phyloP scores from a whole-genome alignment of 2,888 invertebrate species.

The Eristalis tenax region DNA sequence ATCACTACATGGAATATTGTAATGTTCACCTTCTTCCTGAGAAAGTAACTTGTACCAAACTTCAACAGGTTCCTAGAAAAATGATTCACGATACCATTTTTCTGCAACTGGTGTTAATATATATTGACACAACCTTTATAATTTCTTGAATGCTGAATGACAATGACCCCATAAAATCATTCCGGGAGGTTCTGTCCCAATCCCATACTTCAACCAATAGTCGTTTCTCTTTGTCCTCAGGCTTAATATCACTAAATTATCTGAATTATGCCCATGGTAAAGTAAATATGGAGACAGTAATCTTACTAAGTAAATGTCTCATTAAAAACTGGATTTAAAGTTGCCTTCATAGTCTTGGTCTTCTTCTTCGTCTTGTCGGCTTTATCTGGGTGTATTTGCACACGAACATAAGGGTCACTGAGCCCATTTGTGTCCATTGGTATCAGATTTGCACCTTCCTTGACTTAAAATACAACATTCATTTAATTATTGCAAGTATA shows the following conservation, averaged over 20 bases:
- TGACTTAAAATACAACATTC: constrained; percentile 85
- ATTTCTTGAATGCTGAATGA: constrained; percentile 98
- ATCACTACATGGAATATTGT: constrained; percentile 98
- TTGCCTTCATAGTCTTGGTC: constrained; percentile 97
- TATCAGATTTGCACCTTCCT: constrained; percentile 97
- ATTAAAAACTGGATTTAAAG: constrained; percentile 98
- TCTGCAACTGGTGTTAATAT: background rate
- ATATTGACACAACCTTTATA: constrained; percentile 84
- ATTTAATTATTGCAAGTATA: background rate
- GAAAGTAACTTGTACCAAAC: constrained; percentile 99
- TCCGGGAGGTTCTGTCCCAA: constrained; percentile 99
- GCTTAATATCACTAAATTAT: constrained; percentile 88
- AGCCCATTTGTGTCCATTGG: constrained; percentile 99
- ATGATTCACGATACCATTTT: background rate
- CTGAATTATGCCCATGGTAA: background rate
- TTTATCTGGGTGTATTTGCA: constrained; percentile 98
- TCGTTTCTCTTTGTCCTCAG: constrained; percentile 97
- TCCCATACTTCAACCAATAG: constrained; percentile 98
- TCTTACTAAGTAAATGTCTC: constrained; percentile 94
- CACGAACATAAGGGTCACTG: constrained; percentile 99
- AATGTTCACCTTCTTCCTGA: constrained; percentile 99
- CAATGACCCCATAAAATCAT: constrained; percentile 99
- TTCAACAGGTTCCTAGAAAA: constrained; percentile 86
- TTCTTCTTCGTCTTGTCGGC: constrained; percentile 96
- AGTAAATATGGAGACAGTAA: background rate